A percentile compares a stretch with the other conserved stretches of the same genome.
phyloP scores from a whole-genome alignment of 2,113 vertebrate species.

The Gorsachius goisagi region DNA sequence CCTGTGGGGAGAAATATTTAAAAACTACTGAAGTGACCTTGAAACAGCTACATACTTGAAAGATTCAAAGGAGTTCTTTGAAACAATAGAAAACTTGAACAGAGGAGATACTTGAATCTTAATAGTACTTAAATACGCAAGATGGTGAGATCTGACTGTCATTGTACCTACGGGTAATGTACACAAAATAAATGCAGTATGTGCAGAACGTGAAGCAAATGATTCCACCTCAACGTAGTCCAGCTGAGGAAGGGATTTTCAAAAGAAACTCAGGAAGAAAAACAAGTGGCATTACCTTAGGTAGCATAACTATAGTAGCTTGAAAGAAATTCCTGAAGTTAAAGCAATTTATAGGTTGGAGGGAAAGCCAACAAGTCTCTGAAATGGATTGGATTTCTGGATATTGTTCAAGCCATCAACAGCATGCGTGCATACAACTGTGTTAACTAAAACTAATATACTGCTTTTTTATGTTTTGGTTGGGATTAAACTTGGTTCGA shows the following conservation, averaged over 20 bases:
- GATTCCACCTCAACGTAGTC: not conserved
- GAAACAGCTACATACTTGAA: slow-evolving; percentile 28
- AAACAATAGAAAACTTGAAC: slow-evolving; percentile 27
- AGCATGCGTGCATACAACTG: not conserved
- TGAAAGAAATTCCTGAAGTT: not conserved
- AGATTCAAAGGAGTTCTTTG: slow-evolving; percentile 21
- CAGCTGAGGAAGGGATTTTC: not conserved
- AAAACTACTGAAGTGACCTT: slow-evolving; percentile 61
- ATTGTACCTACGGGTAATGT: not conserved
- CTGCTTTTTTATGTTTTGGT: not conserved
- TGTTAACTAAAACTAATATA: not conserved
- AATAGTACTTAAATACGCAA: not conserved
- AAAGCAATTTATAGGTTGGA: not conserved
- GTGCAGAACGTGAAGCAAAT: slow-evolving; percentile 13
- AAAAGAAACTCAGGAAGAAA: not conserved
- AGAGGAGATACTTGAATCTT: not conserved
- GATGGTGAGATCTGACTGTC: not conserved
- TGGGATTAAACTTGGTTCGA: not conserved
- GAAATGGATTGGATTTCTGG: not conserved
- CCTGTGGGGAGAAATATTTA: slow-evolving; percentile 77
- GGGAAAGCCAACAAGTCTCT: not conserved
- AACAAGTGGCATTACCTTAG: not conserved
- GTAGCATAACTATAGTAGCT: not conserved
- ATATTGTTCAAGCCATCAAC: not conserved
- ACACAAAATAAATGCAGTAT: not conserved